These are phyloP conservation scores for Melolontha melolontha DNA, from an alignment of 2,888 invertebrate genomes.

Conservation along the genomic window DNA sequence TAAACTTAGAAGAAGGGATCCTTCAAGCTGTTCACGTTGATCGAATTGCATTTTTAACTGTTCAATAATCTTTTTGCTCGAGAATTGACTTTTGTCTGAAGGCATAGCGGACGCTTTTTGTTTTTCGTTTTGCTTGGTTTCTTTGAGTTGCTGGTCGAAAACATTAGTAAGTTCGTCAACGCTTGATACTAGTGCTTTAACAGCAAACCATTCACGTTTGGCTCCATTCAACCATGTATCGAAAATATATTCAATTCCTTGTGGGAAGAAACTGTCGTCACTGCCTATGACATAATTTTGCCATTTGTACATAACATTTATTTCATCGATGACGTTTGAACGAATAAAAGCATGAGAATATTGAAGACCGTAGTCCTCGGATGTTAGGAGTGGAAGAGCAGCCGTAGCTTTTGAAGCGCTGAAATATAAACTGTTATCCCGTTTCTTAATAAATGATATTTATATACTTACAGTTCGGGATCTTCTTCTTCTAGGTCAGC, in stretches of 20 bases:
- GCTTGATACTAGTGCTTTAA: conserved; percentile 65
- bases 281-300: conserved; percentile 68
- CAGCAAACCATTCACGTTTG: conserved; percentile 52
- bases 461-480: conserved; percentile 62
- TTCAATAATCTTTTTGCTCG: conserved; percentile 70
- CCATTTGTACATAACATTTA: conserved; percentile 65
- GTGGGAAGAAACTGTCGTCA: conserved; percentile 70
- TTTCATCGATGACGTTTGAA: conserved; percentile 63
- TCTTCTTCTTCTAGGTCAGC: conserved; percentile 66
- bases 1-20: conserved; percentile 64
- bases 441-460: conserved; percentile 2
- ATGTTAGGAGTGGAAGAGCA: conserved; percentile 62
- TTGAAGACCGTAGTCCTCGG: conserved; percentile 64
- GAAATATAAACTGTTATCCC: conserved; percentile 7
- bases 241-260: conserved; percentile 58
- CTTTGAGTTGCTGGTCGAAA: conserved; percentile 56
- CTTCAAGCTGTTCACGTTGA: conserved; percentile 70
- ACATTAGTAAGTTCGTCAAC: conserved; percentile 62
- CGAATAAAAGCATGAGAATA: conserved; percentile 67
- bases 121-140: conserved; percentile 52
- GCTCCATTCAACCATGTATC: conserved; percentile 61
- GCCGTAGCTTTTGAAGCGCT: conserved; percentile 63
- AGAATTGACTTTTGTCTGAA: conserved; percentile 59
- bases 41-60: conserved; percentile 70
- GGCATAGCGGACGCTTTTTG: conserved; percentile 47